Base-by-base conservation (phyloP, 1,140 invertebrate genomes). In the Drosophila saltans region DNA sequence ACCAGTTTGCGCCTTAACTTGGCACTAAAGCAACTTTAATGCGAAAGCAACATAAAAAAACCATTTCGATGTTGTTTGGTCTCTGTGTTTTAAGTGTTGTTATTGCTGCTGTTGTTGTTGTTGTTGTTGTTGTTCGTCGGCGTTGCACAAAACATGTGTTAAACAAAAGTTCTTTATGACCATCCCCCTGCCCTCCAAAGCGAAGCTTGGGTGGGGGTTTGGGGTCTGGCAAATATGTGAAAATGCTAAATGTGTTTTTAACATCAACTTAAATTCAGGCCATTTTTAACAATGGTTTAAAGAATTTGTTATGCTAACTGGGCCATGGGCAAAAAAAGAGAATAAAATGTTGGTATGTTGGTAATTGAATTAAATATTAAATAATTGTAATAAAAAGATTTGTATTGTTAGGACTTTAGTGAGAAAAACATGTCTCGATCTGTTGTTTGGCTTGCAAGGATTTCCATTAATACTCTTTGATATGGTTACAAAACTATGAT, bases 181-280 rank as follows among this genome's bases (percentile, higher is more conserved):
- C 45, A 52, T 48, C 43, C 9, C 62, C 43, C 66, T 26, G 41
- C 24, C 65, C 59, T 30, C 65, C 41, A 73, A 56, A 68, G 65
- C 28, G 21, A 8, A 0, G 45, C 45, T 24, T 36, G 33, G 57
- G 0, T 16, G 16, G 40, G 28, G 40, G 3, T 11, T 21, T 43
- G 36, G 45, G 45, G 39, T 24, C 24, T 11, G 60, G 21, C 4
- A 36, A 61, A 26, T 24, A 8, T 33, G 41, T 64, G 60, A 30
- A 36, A 75, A 75, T 78, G 63, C 64, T 75, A 71, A 78, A 75
- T 75, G 72, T 75, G 63, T 75, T 71, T 72, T 75, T 67, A 75
- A 64, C 72, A 75, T 24, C 33, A 16, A 21, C 33, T 24, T 55
- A 16, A 52, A 58, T 39, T 33, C 24, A 3, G 21, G 45, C 11